Conservation (phyloP, 2,888 invertebrate species). For the Coenonympha glycerion region DNA sequence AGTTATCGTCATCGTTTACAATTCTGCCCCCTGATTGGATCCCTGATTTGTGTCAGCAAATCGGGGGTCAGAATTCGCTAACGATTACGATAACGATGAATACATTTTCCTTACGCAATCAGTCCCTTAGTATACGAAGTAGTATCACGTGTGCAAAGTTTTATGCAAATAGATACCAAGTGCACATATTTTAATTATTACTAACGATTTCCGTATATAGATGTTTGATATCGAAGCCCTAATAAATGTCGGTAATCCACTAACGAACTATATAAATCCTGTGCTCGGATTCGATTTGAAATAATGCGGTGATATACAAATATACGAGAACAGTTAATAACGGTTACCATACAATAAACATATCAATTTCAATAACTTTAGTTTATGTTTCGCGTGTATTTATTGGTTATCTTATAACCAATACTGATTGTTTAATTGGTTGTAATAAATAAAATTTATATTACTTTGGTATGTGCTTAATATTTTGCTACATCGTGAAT, state of each 20-base stretch:
- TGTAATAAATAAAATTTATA: no score
- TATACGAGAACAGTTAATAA: slow-evolving; percentile 49
- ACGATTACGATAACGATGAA: no score
- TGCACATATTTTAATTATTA: slow-evolving; percentile 29
- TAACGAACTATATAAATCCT: slow-evolving; percentile 41
- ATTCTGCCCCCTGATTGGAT: no score
- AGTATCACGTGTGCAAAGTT: slow-evolving; percentile 2
- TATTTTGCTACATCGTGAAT: no score
- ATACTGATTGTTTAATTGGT: not conserved
- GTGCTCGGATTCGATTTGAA: slow-evolving; percentile 45
- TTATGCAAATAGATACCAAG: slow-evolving; percentile 5
- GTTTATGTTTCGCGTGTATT: slow-evolving; percentile 2
- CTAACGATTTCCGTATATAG: slow-evolving; percentile 31
- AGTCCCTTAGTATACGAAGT: no score
- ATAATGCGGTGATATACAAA: slow-evolving; percentile 45
- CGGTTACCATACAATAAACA: slow-evolving; percentile 44
- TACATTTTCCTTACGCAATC: no score
- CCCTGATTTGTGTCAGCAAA: no score
- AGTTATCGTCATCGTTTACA: no score
- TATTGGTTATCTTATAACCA: not conserved
- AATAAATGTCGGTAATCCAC: slow-evolving; percentile 32
- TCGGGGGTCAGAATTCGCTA: no score
- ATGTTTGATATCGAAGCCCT: slow-evolving; percentile 27
- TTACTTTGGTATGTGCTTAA: no score
- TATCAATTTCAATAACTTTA: slow-evolving; percentile 35